Conservation (phyloP, 2,113 vertebrate genomes). For the Empidonax traillii region DNA sequence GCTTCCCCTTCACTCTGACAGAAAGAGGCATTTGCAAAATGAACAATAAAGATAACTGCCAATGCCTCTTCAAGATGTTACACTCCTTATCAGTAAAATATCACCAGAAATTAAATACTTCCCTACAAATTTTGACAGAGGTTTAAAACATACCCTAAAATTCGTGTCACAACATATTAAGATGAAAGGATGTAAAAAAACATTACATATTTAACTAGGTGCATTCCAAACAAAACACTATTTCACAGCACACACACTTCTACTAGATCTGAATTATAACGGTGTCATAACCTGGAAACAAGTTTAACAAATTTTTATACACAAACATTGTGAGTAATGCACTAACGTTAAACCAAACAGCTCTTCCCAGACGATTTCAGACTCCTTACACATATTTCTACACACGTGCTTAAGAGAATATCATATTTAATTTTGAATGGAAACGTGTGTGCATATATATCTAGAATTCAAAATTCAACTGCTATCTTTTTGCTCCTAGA, state of each 20-base stretch:
- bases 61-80: background rate
- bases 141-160: background rate
- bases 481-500: background rate
- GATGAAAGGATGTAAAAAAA: background rate
- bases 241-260: background rate
- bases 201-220: background rate
- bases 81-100: background rate
- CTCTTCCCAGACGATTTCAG: background rate
- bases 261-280: background rate
- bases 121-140: background rate
- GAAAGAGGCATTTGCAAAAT: background rate
- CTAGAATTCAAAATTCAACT: background rate
- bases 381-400: background rate
- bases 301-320: background rate
- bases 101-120: background rate
- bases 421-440: background rate
- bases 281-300: background rate
- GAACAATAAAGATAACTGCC: background rate
- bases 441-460: rapidly evolving
- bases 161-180: background rate
- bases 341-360: background rate
- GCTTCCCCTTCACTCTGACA: background rate
- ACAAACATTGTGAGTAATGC: background rate
- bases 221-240: background rate
- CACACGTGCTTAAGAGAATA: rapidly evolving